Evolutionary conservation across 2,113 vertebrate species (phyloP), one percentile per base, ranked within the genome.

Genomic region (Hyaena hyaena): DNA sequence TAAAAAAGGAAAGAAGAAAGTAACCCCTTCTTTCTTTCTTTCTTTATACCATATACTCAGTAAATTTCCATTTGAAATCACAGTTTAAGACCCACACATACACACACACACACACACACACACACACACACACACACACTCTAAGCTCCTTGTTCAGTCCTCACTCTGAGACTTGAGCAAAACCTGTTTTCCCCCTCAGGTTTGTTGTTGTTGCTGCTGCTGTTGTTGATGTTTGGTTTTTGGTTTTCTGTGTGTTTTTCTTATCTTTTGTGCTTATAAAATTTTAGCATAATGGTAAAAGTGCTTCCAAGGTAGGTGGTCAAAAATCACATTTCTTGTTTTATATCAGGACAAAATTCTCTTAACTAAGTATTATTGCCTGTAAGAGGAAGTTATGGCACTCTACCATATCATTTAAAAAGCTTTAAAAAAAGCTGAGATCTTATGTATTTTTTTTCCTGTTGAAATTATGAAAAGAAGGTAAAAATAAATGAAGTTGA

Each of bases 291-390:
- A 55, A 61, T 74, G 39, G 7, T 76, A 2, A 77, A 43, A 79
- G 11, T 61, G 5, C 10, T 79, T 88, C 71, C 17, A 65, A 48
- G 2, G 1, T 45, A 88, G 16, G 24, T 58, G 17, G 5, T 5
- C 24, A 10, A 86, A 91, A 96, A 71, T 53, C 1, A 53, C 3
- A 15, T 65, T 85, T 12, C 24, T 50, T 91, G 12, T 83, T 90
- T 96, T 61, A 48, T 79, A 81, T 77, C 11, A 81, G 58, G 16
- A 53, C 48, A 93, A 61, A 61, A 95, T n/a, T 66, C 48, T 76
- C 65, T 16, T 45, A 61, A 17, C 33, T 21, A 71, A 17, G 10
- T 65, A 35, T 69, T 53, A 1, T n/a, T 68, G n/a, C 48, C 48
- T 73, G 15, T 89, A 65, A 73, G 35, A 16, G 1, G 24, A 65